Evolutionary conservation across 1,140 invertebrate genomes (phyloP), one percentile per base, ranked within the genome.

Genomic region (Cydia pomonella): DNA sequence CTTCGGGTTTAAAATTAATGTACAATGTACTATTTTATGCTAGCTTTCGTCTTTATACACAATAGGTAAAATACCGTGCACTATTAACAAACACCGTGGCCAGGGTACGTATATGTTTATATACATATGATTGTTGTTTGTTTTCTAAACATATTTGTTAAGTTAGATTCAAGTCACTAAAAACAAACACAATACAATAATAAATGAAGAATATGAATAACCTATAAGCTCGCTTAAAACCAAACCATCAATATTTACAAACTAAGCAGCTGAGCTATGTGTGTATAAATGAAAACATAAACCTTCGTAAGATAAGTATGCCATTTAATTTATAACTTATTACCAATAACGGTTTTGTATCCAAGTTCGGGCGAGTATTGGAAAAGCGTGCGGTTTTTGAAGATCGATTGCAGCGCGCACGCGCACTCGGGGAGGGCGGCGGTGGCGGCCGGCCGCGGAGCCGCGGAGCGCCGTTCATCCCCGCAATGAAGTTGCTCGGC

Each of bases 351-450:
- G 18, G 21, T 59, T 23, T 3, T 59, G 53, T 59, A 59, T 59
- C 21, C 53, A 59, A 75, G 73, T 76, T 74, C 33, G 72, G 33
- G 76, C 74, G 63, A 78, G 78, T 85, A 82, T 86, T 75, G 79
- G 79, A 82, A 86, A 85, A 83, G 79, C 79, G 82, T 81, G 74
- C 74, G 77, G 79, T 83, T 83, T 83, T 85, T 79, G 83, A 76
- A 82, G 84, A 89, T 88, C 86, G 80, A 89, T 89, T 53, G 76
- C 73, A 76, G 66, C 53, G 83, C 83, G 84, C 87, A 85, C 79
- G 87, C 87, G 86, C 79, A 62, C 23, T 83, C 72, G 21, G 53
- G n/a, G 2, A 12, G 41, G 53, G 53, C 53, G 21, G 18, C 50
- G n/a, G n/a, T 2, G 53, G n/a, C 53, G 53, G 44, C 13, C 44